phyloP scores from a whole-genome alignment of 2,888 invertebrate genomes.

The Eristalis intricaria region DNA sequence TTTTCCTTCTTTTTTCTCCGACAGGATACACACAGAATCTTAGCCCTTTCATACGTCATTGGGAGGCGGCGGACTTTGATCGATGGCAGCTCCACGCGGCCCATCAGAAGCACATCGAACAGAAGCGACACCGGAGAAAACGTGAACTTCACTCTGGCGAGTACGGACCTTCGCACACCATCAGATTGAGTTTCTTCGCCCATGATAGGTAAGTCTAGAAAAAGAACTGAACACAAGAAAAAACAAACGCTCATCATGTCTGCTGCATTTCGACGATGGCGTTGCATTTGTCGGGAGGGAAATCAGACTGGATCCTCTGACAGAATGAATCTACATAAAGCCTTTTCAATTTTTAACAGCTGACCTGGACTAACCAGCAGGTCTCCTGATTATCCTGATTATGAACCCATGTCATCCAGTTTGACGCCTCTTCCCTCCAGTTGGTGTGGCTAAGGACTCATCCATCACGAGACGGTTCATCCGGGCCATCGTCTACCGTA shows the following conservation, averaged over 20 bases:
- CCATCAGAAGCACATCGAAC: constrained; percentile 80
- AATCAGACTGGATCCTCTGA: too few species aligned
- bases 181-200: constrained; percentile 80
- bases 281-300: too few species aligned
- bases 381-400: too few species aligned
- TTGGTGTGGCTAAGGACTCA: too few species aligned
- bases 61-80: constrained; percentile 90
- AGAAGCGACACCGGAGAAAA: constrained; percentile 79
- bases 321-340: too few species aligned
- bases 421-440: too few species aligned
- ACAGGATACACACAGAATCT: constrained; percentile 84
- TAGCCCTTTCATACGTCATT: constrained; percentile 90
- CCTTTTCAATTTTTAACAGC: too few species aligned
- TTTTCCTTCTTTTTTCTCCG: constrained; percentile 75
- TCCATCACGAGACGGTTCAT: too few species aligned
- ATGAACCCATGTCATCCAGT: too few species aligned
- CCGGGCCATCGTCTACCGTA: too few species aligned
- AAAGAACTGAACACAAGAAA: neutral
- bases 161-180: constrained; percentile 79
- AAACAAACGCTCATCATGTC: neutral
- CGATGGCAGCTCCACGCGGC: constrained; percentile 80
- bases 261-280: too few species aligned
- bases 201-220: constrained; percentile 80
- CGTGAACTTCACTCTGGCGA: constrained; percentile 77
- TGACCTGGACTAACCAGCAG: too few species aligned